Base-by-base conservation (phyloP, 2,888 invertebrate genomes). In the Megastigmus dorsalis region DNA sequence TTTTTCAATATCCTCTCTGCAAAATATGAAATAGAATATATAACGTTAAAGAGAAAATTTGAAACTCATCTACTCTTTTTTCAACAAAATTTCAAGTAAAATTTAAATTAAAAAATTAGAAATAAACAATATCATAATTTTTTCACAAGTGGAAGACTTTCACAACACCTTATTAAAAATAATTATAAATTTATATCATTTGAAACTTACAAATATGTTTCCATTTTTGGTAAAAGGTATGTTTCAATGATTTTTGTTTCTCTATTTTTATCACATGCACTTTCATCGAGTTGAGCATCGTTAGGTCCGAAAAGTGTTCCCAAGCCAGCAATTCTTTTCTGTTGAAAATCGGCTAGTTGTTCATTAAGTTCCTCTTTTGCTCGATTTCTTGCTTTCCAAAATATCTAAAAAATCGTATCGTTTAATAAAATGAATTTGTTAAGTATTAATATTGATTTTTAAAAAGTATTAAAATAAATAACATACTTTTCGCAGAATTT, bases 291-390 rank as follows among this genome's bases (percentile, higher is more conserved):
- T 79, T 94, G 92, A 74, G 92, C 90, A 89, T 97, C 97, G 23
- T 93, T 91, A 0, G 97, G 96, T 0, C 97, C 98, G 89, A 95
- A 98, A 80, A 98, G 92, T 60, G 94, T 94, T 13, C 95, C 97
- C 75, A 98, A 90, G 1, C 98, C 98, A 38, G 97, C 94, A 41
- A 94, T 95, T 80, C 97, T 90, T 88, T 97, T 97, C 81, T 94
- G 94, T 84, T 97, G 94, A 89, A 95, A 95, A 87, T 97, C 96
- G 30, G 92, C 92, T 62, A 97, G 89, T 83, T 95, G 94, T 80
- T 93, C 93, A 65, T 93, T 92, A 62, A 97, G 89, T 86, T 95
- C 95, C 80, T 95, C 94, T 83, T 94, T 93, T 5, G 96, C 96
- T 81, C 94, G 92, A 79, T 92, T 92, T 43, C 98, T 91, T 62